Evolutionary conservation across 2,113 vertebrate genomes (phyloP), one percentile per base, ranked within the genome.

Genomic region (Okapia johnstoni): DNA sequence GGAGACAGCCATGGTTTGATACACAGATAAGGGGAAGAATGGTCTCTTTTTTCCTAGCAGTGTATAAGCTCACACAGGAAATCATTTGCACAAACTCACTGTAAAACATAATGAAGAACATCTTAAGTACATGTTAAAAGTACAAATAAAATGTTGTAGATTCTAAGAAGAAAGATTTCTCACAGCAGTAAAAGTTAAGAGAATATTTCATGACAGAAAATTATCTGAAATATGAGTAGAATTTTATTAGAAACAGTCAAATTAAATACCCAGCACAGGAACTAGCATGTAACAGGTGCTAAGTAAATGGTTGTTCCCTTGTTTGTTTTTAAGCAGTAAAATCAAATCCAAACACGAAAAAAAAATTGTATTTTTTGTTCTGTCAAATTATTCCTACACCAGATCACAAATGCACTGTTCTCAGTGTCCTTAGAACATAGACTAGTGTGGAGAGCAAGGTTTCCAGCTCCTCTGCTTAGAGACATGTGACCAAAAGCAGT

Each of bases 71-170:
- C 93, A 43, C 13, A 23, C 21, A 90, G 81, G 81, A 90, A 95
- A 84, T 73, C 55, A 55, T 87, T 70, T 79, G 54, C 14, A 52
- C 36, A 89, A 61, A 85, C 43, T 46, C 36, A 77, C n/a, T 70
- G 3, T 87, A 84, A 93, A 96, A 93, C 50, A 60, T 70, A 93
- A 85, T 93, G 36, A 85, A 86, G 57, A 94, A n/a, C n/a, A 70
- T 83, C 85, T 73, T 81, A 57, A 21, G 81, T 36, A 10, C 86
- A 84, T 3, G 16, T 76, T 76, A 52, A 88, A 93, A 85, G 48
- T 88, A 58, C 93, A 95, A 88, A 88, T 93, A 52, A 88, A 87
- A 91, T 55, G 46, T n/a, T 57, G 21, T 57, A 80, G 36, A 63
- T 91, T 81, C 46, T 50, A 63, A 85, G 66, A 76, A 91, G 73